These are phyloP conservation scores for Drosophila punjabiensis DNA, from an alignment of 1,140 invertebrate genomes.

Conservation along the genomic window DNA sequence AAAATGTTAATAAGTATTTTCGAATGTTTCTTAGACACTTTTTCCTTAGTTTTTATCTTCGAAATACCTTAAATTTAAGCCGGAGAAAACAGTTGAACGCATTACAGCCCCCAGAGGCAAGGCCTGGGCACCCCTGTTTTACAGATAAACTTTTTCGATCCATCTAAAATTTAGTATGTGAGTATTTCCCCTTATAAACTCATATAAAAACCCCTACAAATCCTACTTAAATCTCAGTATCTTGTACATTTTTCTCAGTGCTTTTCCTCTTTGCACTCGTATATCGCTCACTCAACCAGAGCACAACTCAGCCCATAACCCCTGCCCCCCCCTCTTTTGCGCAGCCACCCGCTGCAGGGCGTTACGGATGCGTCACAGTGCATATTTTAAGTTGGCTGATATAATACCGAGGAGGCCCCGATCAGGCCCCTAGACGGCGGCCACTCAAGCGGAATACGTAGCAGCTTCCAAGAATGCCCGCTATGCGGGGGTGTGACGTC, in stretches of 20 bases:
- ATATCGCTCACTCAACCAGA: conserved; percentile 54
- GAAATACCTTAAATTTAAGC: not conserved
- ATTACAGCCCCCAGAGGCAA: not conserved
- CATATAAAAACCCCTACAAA: not conserved
- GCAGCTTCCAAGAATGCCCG: conserved; percentile 70
- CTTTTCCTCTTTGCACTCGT: conserved; percentile 10
- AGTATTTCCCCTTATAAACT: not conserved
- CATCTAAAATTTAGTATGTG: not conserved
- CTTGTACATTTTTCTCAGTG: not conserved
- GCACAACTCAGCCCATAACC: conserved; percentile 2
- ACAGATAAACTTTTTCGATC: no score
- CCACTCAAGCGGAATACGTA: conserved; percentile 55
- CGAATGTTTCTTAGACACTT: fast-evolving
- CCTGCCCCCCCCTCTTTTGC: not conserved
- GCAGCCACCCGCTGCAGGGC: conserved; percentile 23
- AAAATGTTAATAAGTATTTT: not conserved
- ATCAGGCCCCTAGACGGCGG: conserved; percentile 48
- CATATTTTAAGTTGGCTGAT: conserved; percentile 76
- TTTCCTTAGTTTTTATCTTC: not conserved
- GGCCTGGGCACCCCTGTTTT: not conserved
- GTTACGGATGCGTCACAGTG: conserved; percentile 72
- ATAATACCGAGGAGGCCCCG: conserved; percentile 47
- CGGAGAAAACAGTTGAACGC: not conserved
- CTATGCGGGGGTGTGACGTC: conserved; percentile 73
- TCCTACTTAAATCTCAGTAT: not conserved